phyloP scores from a whole-genome alignment of 2,888 invertebrate species.

The Paralinhomoeus sp. region DNA sequence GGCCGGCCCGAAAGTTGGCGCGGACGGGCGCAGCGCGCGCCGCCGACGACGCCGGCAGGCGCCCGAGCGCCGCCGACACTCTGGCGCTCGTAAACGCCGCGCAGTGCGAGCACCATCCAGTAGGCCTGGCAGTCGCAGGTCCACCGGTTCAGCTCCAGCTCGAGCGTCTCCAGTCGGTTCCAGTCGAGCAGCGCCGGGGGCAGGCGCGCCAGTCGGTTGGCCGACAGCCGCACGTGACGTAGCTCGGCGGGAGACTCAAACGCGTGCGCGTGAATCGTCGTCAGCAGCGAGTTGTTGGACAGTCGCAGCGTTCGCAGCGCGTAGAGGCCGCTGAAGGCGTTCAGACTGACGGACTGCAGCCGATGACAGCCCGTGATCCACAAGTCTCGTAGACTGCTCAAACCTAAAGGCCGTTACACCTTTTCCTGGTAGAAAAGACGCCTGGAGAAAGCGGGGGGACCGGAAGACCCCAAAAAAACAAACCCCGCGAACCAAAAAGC shows the following conservation, averaged over 20 bases:
- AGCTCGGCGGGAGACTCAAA: constrained; percentile 1
- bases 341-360: not conserved
- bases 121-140: constrained; percentile 1
- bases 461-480: too few species aligned
- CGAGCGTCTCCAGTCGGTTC: not conserved
- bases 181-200: not conserved
- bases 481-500: too few species aligned
- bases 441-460: too few species aligned
- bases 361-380: constrained; percentile 1
- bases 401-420: too few species aligned
- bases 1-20: too few species aligned
- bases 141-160: constrained; percentile 3
- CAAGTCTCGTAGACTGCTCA: not conserved
- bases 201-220: constrained; percentile 1
- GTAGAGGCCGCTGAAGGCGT: constrained; percentile 4
- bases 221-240: not conserved
- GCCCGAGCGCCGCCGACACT: not conserved
- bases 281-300: constrained; percentile 1
- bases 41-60: not conserved
- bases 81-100: not conserved
- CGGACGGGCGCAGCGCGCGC: not conserved
- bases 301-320: not conserved
- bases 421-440: too few species aligned
- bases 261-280: not conserved
- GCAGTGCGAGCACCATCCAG: not conserved